A percentile compares a stretch with the other conserved stretches of the same genome.
These are phyloP conservation scores for Semaprochilodus insignis DNA, from an alignment of 2,797 vertebrate genomes.

Conservation along the genomic window DNA sequence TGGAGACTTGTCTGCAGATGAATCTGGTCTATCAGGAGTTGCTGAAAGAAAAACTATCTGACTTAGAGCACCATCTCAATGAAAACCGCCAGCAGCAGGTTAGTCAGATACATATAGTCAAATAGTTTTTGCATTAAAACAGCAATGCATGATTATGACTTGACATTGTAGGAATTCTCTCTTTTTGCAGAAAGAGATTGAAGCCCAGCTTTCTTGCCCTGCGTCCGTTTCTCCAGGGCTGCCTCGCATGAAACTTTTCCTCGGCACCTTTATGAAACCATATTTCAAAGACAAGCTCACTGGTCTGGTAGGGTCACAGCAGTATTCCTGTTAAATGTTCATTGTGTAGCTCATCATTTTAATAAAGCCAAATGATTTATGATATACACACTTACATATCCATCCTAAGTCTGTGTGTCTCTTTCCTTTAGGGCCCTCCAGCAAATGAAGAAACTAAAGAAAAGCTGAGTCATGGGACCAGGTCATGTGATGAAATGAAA, in stretches of 20 bases:
- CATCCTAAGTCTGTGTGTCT: neutral
- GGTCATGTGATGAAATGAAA: constrained; percentile 77
- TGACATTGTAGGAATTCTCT: neutral
- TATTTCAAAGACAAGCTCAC: constrained; percentile 94
- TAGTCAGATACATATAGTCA: neutral
- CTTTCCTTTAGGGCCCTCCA: constrained; percentile 86
- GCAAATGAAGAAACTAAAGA: constrained; percentile 88
- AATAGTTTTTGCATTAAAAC: too few species aligned
- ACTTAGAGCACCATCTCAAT: constrained; percentile 78
- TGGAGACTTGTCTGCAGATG: constrained; percentile 91
- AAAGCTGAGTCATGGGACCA: constrained; percentile 80
- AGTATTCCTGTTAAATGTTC: too few species aligned
- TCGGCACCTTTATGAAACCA: constrained; percentile 92
- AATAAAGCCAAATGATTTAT: neutral
- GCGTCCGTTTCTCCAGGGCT: constrained; percentile 61
- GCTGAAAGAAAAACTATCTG: constrained; percentile 86
- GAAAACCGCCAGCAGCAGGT: constrained; percentile 89
- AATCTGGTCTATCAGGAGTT: constrained; percentile 96
- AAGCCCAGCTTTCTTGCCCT: constrained; percentile 76
- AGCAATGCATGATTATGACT: neutral
- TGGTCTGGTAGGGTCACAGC: constrained; percentile 82
- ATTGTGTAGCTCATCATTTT: neutral
- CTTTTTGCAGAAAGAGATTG: constrained; percentile 80
- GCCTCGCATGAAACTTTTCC: constrained; percentile 70
- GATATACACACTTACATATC: neutral